These are phyloP conservation scores for Calameuta idolon DNA, from an alignment of 2,888 invertebrate genomes.

Conservation along the genomic window DNA sequence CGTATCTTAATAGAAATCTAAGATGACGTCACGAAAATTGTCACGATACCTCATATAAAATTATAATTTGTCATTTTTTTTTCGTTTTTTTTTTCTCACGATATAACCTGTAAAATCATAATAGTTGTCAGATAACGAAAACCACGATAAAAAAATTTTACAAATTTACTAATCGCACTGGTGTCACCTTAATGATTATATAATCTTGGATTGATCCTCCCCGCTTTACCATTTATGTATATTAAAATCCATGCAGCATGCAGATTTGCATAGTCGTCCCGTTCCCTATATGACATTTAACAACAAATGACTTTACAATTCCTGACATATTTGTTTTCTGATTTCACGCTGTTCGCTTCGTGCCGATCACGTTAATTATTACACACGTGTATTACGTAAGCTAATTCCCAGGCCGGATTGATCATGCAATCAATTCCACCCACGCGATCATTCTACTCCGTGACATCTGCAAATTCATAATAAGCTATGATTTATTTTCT, in stretches of 20 bases:
- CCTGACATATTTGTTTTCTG: background rate
- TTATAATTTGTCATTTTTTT: background rate
- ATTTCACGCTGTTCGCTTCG: background rate
- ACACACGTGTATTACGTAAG: background rate
- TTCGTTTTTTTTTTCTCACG: no score
- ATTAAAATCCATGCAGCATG: background rate
- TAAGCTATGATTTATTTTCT: slow-evolving; percentile 42
- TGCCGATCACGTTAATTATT: background rate
- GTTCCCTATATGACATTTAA: background rate
- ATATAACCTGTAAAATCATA: background rate
- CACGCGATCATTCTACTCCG: slow-evolving; percentile 36
- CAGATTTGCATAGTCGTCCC: background rate
- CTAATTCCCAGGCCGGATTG: background rate
- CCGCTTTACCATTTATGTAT: background rate
- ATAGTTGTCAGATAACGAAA: background rate
- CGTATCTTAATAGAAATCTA: no score
- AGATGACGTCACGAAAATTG: no score
- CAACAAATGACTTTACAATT: background rate
- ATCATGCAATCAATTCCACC: slow-evolving; percentile 20
- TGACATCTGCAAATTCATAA: slow-evolving; percentile 43
- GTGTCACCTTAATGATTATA: background rate
- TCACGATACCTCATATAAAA: no score
- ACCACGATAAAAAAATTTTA: background rate
- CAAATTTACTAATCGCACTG: background rate
- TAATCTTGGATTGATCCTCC: background rate